Evolutionary conservation across 2,888 invertebrate species (phyloP).

Genomic region (Deladenus siricidicola): DNA sequence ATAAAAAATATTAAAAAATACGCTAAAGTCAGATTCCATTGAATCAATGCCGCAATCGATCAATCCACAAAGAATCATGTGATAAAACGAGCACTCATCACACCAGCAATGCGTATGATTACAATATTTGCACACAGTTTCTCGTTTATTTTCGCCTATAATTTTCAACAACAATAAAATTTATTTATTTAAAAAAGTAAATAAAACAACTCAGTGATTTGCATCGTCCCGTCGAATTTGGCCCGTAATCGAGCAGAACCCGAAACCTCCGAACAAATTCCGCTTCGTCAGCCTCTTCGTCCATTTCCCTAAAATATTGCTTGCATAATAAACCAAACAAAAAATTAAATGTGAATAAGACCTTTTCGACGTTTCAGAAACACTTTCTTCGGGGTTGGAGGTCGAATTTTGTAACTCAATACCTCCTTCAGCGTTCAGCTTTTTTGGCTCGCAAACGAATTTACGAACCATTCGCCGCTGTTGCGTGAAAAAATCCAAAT

Average conservation of each 20-base stretch:
- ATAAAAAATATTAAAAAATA: no score
- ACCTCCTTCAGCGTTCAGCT: neutral
- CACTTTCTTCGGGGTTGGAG: no score
- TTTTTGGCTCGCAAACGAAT: neutral
- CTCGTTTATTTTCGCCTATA: neutral
- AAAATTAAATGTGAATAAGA: no score
- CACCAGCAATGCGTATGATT: conserved; percentile 6
- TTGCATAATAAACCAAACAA: no score
- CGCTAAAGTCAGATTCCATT: neutral
- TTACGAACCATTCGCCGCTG: conserved; percentile 7
- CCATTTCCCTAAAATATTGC: neutral
- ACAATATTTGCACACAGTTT: conserved; percentile 10
- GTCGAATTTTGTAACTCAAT: no score
- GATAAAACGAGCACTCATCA: conserved; percentile 11
- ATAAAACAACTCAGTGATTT: neutral
- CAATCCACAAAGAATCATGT: conserved; percentile 10
- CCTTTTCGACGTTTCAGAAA: no score
- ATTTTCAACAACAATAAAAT: neutral
- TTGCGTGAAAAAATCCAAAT: conserved; percentile 10
- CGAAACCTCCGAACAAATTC: conserved; percentile 7
- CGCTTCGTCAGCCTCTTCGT: conserved; percentile 3
- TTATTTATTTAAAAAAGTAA: neutral
- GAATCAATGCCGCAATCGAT: conserved; percentile 4
- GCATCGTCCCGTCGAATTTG: neutral
- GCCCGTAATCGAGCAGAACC: neutral